Base-by-base conservation (phyloP, 2,797 vertebrate genomes). In the Ciconia nigra region DNA sequence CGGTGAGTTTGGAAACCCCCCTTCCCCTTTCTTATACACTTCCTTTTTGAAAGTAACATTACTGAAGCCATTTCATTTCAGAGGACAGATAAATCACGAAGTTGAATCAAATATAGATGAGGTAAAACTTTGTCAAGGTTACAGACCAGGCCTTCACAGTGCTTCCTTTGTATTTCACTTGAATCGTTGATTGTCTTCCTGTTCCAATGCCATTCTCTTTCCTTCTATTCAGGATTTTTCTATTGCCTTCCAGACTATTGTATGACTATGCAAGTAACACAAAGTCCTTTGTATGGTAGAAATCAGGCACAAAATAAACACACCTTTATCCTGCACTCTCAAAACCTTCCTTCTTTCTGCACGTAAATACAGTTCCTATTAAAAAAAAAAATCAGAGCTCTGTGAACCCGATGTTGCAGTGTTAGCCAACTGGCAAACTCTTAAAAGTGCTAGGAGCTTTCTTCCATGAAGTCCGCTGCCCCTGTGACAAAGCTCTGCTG, bases 161-260 rank as follows among this genome's bases (percentile, higher is more conserved):
- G 73, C 66, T 97, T 96, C 96, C 96, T 98, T 98, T 98, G 96
- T 98, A 76, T 69, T 95, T 81, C 51, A 82, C 83, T 93, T 96
- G 90, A 97, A 98, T 94, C 84, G 5, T 76, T 69, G 54, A 98
- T 98, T 97, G 92, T 98, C 96, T 98, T 98, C 96, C 84, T 95
- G 94, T 97, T 94, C 93, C 84, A 83, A 69, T 69, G 49, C 92
- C 76, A 77, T 97, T 95, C 93, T 98, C 96, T 98, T 98, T 98
- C 98, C 98, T 98, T 98, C 97, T 95, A 97, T 98, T 98, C 96
- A 98, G 54, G 78, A 92, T 95, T 96, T 97, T 98, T 97, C 96
- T 97, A 74, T 98, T 98, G 98, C 97, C 96, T 98, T 97, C 96
- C 96, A 93, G 88, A 95, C 96, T 96, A 98, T 98, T 98, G 96